Evolutionary conservation across 2,888 invertebrate genomes (phyloP), one percentile per base, ranked within the genome.

Genomic region (Saturnia pavonia): DNA sequence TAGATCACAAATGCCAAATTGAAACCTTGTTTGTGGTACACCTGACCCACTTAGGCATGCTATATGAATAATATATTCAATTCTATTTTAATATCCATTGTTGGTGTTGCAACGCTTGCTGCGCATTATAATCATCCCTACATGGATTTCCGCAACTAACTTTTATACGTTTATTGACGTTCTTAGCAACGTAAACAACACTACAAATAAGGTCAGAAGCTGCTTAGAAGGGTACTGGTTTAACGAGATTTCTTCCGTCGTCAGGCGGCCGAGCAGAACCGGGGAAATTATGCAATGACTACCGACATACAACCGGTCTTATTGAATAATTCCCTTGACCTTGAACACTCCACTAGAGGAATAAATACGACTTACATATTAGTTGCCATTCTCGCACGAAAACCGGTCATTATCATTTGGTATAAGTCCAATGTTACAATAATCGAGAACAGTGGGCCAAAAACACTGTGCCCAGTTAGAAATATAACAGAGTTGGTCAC

Each of bases 391-490:
- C 63, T 34, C 71, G 75, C 82, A 70, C 72, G 69, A 80, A 75
- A 81, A 78, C 77, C 78, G 85, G 84, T 86, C 88, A 89, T 89
- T 89, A 89, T 83, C 88, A 85, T 82, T 92, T 92, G 92, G 89
- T 92, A 85, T 85, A 80, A 85, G 91, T 90, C 93, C 93, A 93
- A 93, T 89, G 88, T 85, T 87, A 83, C 76, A 76, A 86, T 85
- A 88, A 91, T 90, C 86, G 86, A 82, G 91, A 86, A 81, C 88
- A 91, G 85, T 91, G 87, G 91, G 91, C 91, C 91, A 92, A 88
- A 88, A 87, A 81, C 43, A 84, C 83, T 85, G 83, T 81, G 84
- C 83, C 80, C 82, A 79, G 77, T 80, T 80, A 81, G 81, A 81
- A 79, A 82, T 80, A 74, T 73, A 80, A 80, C 76, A 72, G 68